Evolutionary conservation across 2,113 vertebrate species (phyloP), one percentile per base, ranked within the genome.

Genomic region (Pogonocichla stellata): DNA sequence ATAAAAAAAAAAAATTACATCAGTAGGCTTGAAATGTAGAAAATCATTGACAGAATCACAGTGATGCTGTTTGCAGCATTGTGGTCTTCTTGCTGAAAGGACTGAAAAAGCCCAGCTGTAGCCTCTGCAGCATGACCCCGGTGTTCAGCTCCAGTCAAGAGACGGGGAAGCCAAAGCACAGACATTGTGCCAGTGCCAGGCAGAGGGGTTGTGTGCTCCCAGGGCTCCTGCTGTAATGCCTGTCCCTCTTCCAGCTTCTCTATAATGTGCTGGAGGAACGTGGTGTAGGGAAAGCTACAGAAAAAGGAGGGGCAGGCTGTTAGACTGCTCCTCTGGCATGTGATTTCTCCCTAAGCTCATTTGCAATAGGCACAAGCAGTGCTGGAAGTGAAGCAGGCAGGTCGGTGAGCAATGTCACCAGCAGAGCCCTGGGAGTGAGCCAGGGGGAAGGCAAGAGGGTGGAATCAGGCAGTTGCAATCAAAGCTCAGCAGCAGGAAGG

Each of bases 211-310:
- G 4, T 29, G 18, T 1, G 3, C 34, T 66, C 22, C n/a, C 4
- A 5, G n/a, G n/a, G 24, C 54, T 74, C 40, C 62, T 65, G 33
- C 69, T 62, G 23, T 5, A 22, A 14, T 6, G 16, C 22, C 71
- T 69, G 13, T 10, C 1, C 1, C 56, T 57, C 47, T 57, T 31
- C 42, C n/a, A 48, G 45, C 45, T 38, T 40, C 38, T 25, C 66
- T 19, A 0, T 12, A 14, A 38, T 12, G 13, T 0, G 0, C 33
- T 38, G 45, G 16, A 19, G 26, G 8, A 45, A 22, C 0, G 1
- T 31, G 45, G 16, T 8, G 2, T 42, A 56, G 77, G 47, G 57
- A 60, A 74, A 83, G 40, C 58, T 20, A 10, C 11, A 47, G 71
- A 7, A 60, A 23, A 47, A 77, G 69, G 28, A n/a, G 22, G 17